phyloP scores from a whole-genome alignment of 2,888 invertebrate species.

The Lepidochitona cinerea region DNA sequence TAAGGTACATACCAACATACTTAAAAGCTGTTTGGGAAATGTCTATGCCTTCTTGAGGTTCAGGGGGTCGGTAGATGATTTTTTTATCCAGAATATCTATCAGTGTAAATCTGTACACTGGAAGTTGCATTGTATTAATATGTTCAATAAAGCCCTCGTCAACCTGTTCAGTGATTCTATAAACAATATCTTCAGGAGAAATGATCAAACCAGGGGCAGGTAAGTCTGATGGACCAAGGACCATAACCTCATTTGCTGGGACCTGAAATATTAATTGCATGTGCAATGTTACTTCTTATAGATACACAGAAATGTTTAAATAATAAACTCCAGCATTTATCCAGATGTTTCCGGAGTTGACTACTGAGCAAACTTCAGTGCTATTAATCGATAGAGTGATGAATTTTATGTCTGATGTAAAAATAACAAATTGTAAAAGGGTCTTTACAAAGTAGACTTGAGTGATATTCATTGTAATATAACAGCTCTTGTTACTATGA shows the following conservation, averaged over 20 bases:
- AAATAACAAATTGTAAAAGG: too few species aligned
- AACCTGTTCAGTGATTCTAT: conserved; percentile 44
- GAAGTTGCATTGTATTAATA: conserved; percentile 47
- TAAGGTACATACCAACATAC: conserved; percentile 57
- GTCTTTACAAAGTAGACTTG: too few species aligned
- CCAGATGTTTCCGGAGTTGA: too few species aligned
- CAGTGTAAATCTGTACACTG: conserved; percentile 57
- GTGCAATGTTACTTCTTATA: too few species aligned
- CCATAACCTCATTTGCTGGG: conserved; percentile 54
- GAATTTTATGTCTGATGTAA: too few species aligned
- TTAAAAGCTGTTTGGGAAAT: conserved; percentile 51
- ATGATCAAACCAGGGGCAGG: conserved; percentile 46
- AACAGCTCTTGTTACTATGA: too few species aligned
- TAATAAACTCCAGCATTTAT: too few species aligned
- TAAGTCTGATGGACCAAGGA: conserved; percentile 46
- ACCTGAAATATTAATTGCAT: too few species aligned
- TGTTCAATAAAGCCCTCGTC: conserved; percentile 59
- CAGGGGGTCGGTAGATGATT: conserved; percentile 62
- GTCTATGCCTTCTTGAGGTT: conserved; percentile 44
- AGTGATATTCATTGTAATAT: too few species aligned
- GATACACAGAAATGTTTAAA: too few species aligned
- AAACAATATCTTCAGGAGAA: conserved; percentile 40
- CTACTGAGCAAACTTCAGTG: too few species aligned
- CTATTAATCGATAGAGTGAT: too few species aligned
- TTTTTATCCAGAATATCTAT: conserved; percentile 62